Base-by-base conservation (phyloP, 2,113 vertebrate genomes). In the Sprattus sprattus region DNA sequence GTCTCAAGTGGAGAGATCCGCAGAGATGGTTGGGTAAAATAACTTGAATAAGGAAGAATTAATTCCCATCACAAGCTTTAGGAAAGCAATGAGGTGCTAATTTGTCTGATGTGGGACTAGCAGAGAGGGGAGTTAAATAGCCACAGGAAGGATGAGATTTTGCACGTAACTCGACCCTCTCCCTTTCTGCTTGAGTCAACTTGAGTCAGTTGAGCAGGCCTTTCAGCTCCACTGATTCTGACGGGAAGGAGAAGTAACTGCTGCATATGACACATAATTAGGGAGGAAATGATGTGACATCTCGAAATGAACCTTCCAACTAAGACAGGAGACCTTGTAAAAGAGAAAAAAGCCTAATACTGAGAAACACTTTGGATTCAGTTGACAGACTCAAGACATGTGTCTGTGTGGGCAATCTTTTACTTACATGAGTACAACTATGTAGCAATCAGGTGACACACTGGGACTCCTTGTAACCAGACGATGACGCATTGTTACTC, bases 101-200 rank as follows among this genome's bases (percentile, higher is more conserved):
- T 78, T 78, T 28, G 71, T 39, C 25, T 78, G 39, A 15, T 32
- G 71, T 78, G 71, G 28, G 28, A 78, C 71, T 39, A 32, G 11
- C 28, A 32, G 71, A 32, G 71, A 3, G 28, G 28, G 13, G 13
- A 78, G 71, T 78, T 0, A 78, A 13, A 16, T 5, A 78, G 28
- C 71, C 71, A 78, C 71, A 78, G 71, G 71, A 78, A 78, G 71
- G 71, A 78, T 78, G 28, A 39, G 71, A 78, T 78, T 78, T 78
- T 39, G 64, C 7, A 32, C 15, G 71, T 39, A 78, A 78, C 71
- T 13, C 10, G 71, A 78, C 32, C 28, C 71, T 13, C 28, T 39
- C 71, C 13, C 71, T 78, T 78, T 78, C 71, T 78, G 71, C 71
- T 78, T 39, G 71, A 39, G 71, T 78, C 71, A 78, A 78, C 71